Conservation (phyloP, 2,888 invertebrate species). For the Oscheius sp. region DNA sequence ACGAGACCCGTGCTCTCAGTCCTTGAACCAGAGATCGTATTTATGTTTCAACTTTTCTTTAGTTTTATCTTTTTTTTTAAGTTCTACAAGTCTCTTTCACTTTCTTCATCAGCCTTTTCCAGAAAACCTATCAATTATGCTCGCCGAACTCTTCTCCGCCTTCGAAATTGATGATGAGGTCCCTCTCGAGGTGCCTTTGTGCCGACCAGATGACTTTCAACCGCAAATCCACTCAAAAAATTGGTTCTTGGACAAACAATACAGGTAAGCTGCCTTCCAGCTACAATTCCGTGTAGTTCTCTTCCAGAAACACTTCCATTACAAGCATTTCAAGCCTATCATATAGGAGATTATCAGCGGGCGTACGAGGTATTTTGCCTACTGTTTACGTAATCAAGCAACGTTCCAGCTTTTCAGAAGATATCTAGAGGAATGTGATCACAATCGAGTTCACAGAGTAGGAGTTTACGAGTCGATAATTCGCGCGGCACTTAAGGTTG, state of each 20-base stretch:
- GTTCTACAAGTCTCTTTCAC: background rate
- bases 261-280: background rate
- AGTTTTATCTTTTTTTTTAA: background rate
- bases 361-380: slow-evolving; percentile 17
- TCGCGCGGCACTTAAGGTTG: slow-evolving; percentile 10
- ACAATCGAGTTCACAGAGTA: slow-evolving; percentile 28
- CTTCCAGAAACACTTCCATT: slow-evolving; percentile 10
- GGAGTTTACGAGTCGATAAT: slow-evolving; percentile 32
- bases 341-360: slow-evolving; percentile 3
- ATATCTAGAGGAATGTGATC: background rate
- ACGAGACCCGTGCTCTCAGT: too few relatives aligned
- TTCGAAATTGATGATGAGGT: slow-evolving; percentile 11
- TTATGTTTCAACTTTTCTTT: background rate
- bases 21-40: background rate
- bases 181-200: background rate
- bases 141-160: slow-evolving; percentile 3
- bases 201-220: slow-evolving; percentile 6
- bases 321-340: slow-evolving; percentile 22
- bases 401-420: slow-evolving; percentile 9
- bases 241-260: slow-evolving; percentile 13
- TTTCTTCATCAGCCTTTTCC: background rate
- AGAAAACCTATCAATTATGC: background rate
- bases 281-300: background rate
- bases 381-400: background rate
- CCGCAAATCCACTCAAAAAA: slow-evolving; percentile 6